Evolutionary conservation across 2,888 invertebrate species (phyloP).

Genomic region (Podabrus alpinus): DNA sequence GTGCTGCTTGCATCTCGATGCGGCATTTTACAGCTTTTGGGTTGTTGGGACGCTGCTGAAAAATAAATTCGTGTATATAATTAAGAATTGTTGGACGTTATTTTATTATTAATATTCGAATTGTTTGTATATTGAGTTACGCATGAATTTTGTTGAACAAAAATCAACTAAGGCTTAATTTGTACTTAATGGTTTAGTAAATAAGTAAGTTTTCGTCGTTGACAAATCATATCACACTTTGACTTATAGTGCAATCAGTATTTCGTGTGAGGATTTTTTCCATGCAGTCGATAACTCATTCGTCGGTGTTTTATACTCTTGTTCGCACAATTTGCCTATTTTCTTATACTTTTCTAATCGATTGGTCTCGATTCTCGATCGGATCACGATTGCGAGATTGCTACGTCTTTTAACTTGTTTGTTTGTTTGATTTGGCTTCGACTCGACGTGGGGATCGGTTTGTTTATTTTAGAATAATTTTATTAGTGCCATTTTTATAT

Average conservation of each 20-base stretch:
- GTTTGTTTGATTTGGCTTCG: neutral
- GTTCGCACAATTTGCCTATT: constrained; percentile 29
- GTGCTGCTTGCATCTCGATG: neutral
- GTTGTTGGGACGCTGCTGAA: neutral
- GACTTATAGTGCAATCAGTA: constrained; percentile 24
- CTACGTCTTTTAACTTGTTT: neutral
- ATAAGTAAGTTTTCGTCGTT: constrained; percentile 17
- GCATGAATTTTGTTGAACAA: neutral
- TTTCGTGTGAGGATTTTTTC: constrained; percentile 10
- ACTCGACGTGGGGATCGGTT: neutral
- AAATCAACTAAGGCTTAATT: constrained; percentile 21
- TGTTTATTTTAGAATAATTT: neutral
- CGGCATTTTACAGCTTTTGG: neutral
- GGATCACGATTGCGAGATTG: neutral
- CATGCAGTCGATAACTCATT: constrained; percentile 24
- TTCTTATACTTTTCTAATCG: constrained; percentile 11
- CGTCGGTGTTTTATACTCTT: constrained; percentile 27
- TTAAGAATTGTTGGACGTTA: neutral
- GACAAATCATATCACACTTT: constrained; percentile 23
- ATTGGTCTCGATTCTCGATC: neutral
- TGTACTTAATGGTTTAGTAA: constrained; percentile 29
- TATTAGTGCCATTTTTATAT: neutral
- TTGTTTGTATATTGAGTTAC: constrained; percentile 1
- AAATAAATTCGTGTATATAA: neutral
- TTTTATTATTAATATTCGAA: constrained; percentile 1